phyloP scores from a whole-genome alignment of 2,888 invertebrate genomes.

The Poecilobothrus nobilitatus region DNA sequence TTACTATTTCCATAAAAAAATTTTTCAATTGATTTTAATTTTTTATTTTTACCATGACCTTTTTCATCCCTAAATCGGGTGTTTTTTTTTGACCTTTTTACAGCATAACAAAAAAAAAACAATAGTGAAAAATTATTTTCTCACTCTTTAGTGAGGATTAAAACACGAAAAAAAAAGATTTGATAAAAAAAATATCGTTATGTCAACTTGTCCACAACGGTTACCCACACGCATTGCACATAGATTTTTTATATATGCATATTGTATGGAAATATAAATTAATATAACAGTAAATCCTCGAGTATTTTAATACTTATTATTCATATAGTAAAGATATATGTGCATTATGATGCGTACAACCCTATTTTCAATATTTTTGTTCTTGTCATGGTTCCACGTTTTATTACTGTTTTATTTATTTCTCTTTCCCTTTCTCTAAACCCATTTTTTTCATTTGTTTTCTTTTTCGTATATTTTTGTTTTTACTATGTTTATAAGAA shows the following conservation, averaged over 20 bases:
- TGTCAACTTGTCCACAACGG: conserved; percentile 10
- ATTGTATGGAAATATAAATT: not conserved
- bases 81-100: too few relatives aligned
- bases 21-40: too few relatives aligned
- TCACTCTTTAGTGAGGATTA: too few relatives aligned
- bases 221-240: conserved; percentile 7
- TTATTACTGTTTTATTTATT: too few relatives aligned
- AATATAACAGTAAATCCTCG: not conserved
- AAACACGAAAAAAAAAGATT: not conserved
- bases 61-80: too few relatives aligned
- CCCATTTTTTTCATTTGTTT: not conserved
- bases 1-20: too few relatives aligned
- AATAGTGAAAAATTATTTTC: not conserved
- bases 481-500: not conserved
- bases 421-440: too few relatives aligned
- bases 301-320: too few relatives aligned
- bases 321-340: not conserved
- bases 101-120: too few relatives aligned
- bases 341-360: not conserved
- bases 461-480: too few relatives aligned
- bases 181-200: conserved; percentile 4
- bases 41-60: too few relatives aligned
- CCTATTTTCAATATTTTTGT: not conserved
- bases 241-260: not conserved
- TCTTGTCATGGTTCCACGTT: too few relatives aligned